Base-by-base conservation (phyloP, 2,888 invertebrate genomes). In the Cynaeus angustus region DNA sequence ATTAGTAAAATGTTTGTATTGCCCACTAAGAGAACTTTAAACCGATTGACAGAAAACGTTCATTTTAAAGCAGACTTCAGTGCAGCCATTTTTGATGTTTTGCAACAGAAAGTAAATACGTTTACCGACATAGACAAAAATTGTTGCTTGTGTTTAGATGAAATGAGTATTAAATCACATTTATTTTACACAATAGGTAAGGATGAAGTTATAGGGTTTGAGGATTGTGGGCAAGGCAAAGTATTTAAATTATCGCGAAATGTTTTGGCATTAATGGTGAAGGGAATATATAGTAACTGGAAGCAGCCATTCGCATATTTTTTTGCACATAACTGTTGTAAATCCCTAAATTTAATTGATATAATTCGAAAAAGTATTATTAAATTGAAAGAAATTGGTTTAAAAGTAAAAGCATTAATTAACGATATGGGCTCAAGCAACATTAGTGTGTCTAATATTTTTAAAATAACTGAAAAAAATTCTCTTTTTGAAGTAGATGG, bases 231-330 rank as follows among this genome's bases (percentile, higher is more conserved):
- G 12, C 45, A 66, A 7, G 30, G 37, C 16, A 72, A 45, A 38
- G 38, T 13, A 3, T 73, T 67, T 66, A 37, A 70, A 48, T 64
- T 73, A 7, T 68, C 74, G 5, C 26, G 26, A 10, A 48, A 10
- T 43, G 66, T 58, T 6, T 38, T 46, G 5, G 72, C 73, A 3
- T 12, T 76, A n/a, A 73, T 74, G 74, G 13, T 70, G 28, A 59
- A 74, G 28, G 73, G 73, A 5, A 16, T 74, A 3, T 33, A 58
- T 37, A n/a, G 9, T n/a, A 72, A 69, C 13, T 75, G 73, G 71
- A 71, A 74, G 48, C 75, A 72, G 52, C 74, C 74, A 12, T 9
- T 75, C 4, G 71, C 69, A 8, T 75, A 66, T 64, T 68, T 38
- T 66, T 70, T 71, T 38, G 59, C 65, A 30, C 14, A 56, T 14